A percentile compares a stretch with the other conserved stretches of the same genome.
phyloP scores from a whole-genome alignment of 2,797 vertebrate genomes.

The Enteromius afrohamiltoni region DNA sequence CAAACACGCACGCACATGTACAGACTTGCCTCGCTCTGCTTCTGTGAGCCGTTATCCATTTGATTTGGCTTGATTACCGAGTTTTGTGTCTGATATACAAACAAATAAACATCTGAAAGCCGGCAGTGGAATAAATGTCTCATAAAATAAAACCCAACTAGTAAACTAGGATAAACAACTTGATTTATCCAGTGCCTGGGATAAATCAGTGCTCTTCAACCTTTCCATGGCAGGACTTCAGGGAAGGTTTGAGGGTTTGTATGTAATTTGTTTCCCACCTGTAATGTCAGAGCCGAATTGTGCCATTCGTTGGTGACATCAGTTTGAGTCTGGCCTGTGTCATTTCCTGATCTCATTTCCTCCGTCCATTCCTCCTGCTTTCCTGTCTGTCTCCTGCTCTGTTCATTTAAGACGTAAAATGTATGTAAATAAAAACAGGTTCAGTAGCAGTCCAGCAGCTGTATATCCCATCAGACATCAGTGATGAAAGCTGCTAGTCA shows the following conservation, averaged over 20 bases:
- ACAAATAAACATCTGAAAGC: slow-evolving; percentile 29
- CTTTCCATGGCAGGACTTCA: not conserved
- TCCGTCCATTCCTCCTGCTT: not conserved
- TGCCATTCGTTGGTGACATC: not conserved
- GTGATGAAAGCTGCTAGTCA: slow-evolving; percentile 3
- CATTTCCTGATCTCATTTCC: slow-evolving; percentile 27
- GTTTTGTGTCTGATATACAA: slow-evolving; percentile 22
- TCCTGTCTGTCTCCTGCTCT: slow-evolving; percentile 3
- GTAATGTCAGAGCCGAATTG: not conserved
- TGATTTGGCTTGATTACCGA: slow-evolving; percentile 27
- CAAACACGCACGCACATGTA: slow-evolving; percentile 10
- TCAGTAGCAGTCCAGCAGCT: not conserved
- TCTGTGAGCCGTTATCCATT: slow-evolving; percentile 4
- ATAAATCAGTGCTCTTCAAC: slow-evolving; percentile 10
- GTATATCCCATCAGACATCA: slow-evolving; percentile 11
- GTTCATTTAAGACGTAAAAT: slow-evolving; percentile 6
- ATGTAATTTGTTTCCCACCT: not conserved
- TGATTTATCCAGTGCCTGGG: slow-evolving; percentile 15
- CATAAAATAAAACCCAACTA: not conserved
- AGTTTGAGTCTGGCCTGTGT: not conserved
- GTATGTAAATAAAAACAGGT: not conserved
- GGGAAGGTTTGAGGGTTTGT: slow-evolving; percentile 3
- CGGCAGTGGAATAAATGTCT: slow-evolving; percentile 16
- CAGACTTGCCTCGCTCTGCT: not conserved
- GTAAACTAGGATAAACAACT: slow-evolving; percentile 24